Evolutionary conservation across 2,888 invertebrate species (phyloP).

Genomic region (Congeria kusceri): DNA sequence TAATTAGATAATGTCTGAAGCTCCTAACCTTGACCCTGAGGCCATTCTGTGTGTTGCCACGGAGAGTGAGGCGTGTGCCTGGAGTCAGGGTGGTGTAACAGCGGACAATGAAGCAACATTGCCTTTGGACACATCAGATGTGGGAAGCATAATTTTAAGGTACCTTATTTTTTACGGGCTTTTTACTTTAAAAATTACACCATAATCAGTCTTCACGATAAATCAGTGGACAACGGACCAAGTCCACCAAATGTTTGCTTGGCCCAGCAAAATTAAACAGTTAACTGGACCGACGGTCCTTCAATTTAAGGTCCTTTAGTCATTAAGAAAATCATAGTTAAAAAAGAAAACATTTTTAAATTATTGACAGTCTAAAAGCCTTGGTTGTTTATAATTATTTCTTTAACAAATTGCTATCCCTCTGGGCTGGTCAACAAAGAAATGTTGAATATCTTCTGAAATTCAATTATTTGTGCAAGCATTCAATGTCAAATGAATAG

Average conservation of each 20-base stretch:
- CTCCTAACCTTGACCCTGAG: slow-evolving; percentile 66
- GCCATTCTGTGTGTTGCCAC: slow-evolving; percentile 65
- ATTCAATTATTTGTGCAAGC: too few relatives aligned
- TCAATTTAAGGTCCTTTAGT: neutral
- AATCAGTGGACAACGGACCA: neutral
- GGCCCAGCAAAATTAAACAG: too few relatives aligned
- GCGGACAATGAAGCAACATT: slow-evolving; percentile 46
- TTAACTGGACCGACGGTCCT: too few relatives aligned
- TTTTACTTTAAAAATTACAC: neutral
- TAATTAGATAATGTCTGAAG: slow-evolving; percentile 26
- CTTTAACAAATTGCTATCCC: too few relatives aligned
- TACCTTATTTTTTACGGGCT: slow-evolving; percentile 10
- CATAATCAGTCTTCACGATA: neutral
- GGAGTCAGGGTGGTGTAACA: slow-evolving; percentile 65
- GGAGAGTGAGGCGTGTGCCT: slow-evolving; percentile 70
- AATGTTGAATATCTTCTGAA: too few relatives aligned
- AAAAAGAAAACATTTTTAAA: neutral
- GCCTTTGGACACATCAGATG: slow-evolving; percentile 38
- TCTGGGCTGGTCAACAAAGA: too few relatives aligned
- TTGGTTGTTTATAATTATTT: too few relatives aligned
- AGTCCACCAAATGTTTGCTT: too few relatives aligned
- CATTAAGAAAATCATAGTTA: too few relatives aligned
- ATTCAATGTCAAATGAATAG: too few relatives aligned
- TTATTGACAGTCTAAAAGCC: too few relatives aligned
- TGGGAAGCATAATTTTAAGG: slow-evolving; percentile 45